Evolutionary conservation across 2,797 vertebrate genomes (phyloP).

Genomic region (Pyrocephalus nanus): DNA sequence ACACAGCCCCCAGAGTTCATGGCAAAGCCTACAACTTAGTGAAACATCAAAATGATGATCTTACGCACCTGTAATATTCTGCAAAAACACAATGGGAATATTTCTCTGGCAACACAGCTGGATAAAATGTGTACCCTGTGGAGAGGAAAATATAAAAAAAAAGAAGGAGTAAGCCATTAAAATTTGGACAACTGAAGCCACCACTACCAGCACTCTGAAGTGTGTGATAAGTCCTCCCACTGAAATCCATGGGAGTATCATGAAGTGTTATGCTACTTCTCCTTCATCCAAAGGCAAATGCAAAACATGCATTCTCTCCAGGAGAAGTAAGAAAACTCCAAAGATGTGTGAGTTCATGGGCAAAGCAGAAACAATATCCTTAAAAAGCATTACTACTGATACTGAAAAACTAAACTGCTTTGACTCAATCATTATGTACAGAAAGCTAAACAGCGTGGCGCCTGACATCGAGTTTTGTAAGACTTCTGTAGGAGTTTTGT

Average conservation of each 20-base stretch:
- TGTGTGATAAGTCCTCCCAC: neutral
- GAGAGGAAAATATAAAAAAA: neutral
- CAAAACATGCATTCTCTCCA: neutral
- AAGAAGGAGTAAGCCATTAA: neutral
- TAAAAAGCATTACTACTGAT: neutral
- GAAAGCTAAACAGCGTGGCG: neutral
- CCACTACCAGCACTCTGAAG: neutral
- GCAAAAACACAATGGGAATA: constrained; percentile 94
- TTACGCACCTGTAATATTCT: constrained; percentile 93
- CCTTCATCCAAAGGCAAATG: neutral
- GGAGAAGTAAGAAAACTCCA: neutral
- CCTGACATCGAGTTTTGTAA: accelerated
- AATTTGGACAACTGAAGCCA: neutral
- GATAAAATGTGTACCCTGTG: constrained; percentile 93
- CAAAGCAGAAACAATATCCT: neutral
- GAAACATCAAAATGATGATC: neutral
- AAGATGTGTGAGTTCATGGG: neutral
- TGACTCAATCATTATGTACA: neutral
- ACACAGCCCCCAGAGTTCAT: neutral
- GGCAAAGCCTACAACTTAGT: neutral
- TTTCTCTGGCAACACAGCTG: constrained; percentile 96
- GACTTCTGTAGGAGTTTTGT: neutral
- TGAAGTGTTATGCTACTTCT: neutral
- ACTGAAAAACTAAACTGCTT: neutral
- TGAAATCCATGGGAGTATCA: neutral